Evolutionary conservation across 2,888 invertebrate genomes (phyloP).

Genomic region (Megastigmus dorsalis): DNA sequence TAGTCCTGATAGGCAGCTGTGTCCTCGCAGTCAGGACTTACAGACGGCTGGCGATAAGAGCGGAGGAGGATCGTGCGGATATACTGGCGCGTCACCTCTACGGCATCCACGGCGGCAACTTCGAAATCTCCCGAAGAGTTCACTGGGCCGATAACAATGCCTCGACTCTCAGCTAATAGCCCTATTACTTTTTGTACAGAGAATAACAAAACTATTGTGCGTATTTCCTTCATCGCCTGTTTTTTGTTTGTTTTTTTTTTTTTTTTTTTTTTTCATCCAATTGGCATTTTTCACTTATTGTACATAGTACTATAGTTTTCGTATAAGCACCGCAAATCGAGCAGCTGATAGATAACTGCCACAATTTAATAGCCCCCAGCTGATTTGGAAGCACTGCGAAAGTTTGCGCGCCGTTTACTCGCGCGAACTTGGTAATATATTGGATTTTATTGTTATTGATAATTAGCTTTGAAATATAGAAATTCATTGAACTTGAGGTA

Average conservation of each 20-base stretch:
- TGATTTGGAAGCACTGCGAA: too few relatives aligned
- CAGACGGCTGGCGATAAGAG: constrained; percentile 64
- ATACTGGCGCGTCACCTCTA: constrained; percentile 69
- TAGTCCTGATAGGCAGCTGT: constrained; percentile 77
- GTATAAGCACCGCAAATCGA: too few relatives aligned
- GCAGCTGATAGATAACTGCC: too few relatives aligned
- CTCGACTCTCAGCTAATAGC: constrained; percentile 60
- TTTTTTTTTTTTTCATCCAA: not conserved
- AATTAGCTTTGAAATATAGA: too few relatives aligned
- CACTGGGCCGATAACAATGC: constrained; percentile 69
- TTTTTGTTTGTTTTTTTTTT: not conserved
- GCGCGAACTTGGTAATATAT: too few relatives aligned
- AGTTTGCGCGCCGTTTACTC: too few relatives aligned
- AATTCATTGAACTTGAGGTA: too few relatives aligned
- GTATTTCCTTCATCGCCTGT: too few relatives aligned
- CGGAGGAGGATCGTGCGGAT: constrained; percentile 69
- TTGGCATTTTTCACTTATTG: not conserved
- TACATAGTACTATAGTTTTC: not conserved
- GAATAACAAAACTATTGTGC: too few relatives aligned
- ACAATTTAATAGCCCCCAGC: too few relatives aligned
- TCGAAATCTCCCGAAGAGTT: constrained; percentile 68
- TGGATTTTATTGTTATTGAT: too few relatives aligned
- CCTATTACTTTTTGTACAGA: not conserved
- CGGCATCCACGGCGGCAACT: constrained; percentile 70
- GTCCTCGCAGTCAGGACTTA: constrained; percentile 77